Percentiles rank a stretch among this genome's conserved stretches.
Conservation (phyloP, 1,140 invertebrate species). For the Drosophila ambigua region DNA sequence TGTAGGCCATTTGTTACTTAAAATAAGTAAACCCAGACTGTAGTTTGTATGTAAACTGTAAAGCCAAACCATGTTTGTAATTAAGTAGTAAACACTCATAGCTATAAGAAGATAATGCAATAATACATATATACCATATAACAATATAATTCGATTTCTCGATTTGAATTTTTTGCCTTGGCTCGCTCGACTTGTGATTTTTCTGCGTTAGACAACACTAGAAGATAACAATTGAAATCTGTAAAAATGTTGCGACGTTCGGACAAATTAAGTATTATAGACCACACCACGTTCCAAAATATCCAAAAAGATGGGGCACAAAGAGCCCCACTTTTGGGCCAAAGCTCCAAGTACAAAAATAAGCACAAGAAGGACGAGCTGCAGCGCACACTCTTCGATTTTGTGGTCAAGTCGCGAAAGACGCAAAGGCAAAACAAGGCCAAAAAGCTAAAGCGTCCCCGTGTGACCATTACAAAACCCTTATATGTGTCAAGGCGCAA, state of each 20-base stretch:
- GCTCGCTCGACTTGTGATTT: neutral
- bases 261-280: constrained; percentile 53
- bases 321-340: neutral
- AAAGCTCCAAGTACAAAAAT: constrained; percentile 67
- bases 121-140: neutral
- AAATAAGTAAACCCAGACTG: constrained; percentile 10
- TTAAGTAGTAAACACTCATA: constrained; percentile 40
- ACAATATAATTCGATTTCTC: neutral
- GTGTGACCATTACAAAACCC: constrained; percentile 26
- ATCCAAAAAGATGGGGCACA: constrained; percentile 11
- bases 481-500: constrained; percentile 45
- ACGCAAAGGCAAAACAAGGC: constrained; percentile 28
- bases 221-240: neutral
- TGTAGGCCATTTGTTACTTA: constrained; percentile 7
- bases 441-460: constrained; percentile 11
- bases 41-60: constrained; percentile 38
- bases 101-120: constrained; percentile 4
- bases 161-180: neutral
- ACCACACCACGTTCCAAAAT: constrained; percentile 40
- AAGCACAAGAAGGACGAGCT: constrained; percentile 42
- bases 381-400: constrained; percentile 54
- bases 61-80: constrained; percentile 46
- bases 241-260: constrained; percentile 43
- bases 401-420: constrained; percentile 39
- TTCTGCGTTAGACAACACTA: constrained; percentile 18